Evolutionary conservation across 1,140 invertebrate genomes (phyloP).

Genomic region (Pteromalus puparum): DNA sequence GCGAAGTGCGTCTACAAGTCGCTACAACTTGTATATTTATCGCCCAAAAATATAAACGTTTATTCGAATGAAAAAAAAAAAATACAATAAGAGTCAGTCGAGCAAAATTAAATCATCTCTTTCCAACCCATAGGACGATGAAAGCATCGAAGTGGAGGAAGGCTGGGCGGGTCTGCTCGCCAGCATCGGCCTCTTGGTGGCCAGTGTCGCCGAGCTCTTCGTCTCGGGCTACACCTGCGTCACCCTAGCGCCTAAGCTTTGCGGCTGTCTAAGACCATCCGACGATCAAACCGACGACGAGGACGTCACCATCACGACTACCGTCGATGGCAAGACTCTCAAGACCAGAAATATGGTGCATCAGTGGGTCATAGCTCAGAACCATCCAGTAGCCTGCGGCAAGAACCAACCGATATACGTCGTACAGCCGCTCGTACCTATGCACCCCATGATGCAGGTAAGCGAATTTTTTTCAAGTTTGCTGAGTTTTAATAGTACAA

Average conservation of each 20-base stretch:
- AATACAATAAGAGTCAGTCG: too few relatives aligned
- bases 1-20: too few relatives aligned
- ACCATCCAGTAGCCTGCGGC: slow-evolving; percentile 59
- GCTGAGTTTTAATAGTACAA: too few relatives aligned
- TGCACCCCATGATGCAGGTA: slow-evolving; percentile 72
- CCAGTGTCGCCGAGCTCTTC: slow-evolving; percentile 68
- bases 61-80: too few relatives aligned
- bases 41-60: too few relatives aligned
- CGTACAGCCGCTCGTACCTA: slow-evolving; percentile 68
- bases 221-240: slow-evolving; percentile 71
- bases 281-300: slow-evolving; percentile 56
- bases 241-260: slow-evolving; percentile 70
- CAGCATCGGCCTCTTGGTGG: slow-evolving; percentile 68
- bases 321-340: slow-evolving; percentile 58
- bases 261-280: slow-evolving; percentile 63
- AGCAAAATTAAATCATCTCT: too few relatives aligned
- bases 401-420: slow-evolving; percentile 70
- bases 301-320: neutral
- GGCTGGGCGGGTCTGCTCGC: slow-evolving; percentile 68
- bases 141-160: slow-evolving; percentile 61
- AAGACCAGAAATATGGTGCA: slow-evolving; percentile 73
- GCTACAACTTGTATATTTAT: too few relatives aligned
- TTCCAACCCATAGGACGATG: slow-evolving; percentile 53
- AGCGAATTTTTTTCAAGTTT: too few relatives aligned
- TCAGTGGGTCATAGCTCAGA: slow-evolving; percentile 72